Evolutionary conservation across 2,113 vertebrate genomes (phyloP), one percentile per base, ranked within the genome.

Genomic region (Lethenteron camtschaticum): DNA sequence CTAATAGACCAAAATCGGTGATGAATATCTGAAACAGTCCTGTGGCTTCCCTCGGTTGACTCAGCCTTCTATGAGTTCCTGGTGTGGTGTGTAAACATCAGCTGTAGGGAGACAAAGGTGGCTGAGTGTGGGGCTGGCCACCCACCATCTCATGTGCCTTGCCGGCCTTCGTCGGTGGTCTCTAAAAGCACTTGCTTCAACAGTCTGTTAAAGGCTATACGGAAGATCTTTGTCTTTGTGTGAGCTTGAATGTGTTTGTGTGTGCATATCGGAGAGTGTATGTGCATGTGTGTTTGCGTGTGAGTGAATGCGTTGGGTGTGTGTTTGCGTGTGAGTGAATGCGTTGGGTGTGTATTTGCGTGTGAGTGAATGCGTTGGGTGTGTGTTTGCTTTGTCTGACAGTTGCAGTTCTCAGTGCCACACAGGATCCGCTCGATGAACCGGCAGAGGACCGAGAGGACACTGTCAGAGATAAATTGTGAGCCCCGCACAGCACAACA

Each of bases 391-490:
- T n/a, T 66, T 66, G n/a, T n/a, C 63, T 10, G n/a, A 16, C 63
- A 66, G 63, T 16, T 24, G 63, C n/a, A 66, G n/a, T 16, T 66
- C 63, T 11, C 63, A 11, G 63, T 66, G n/a, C 63, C 63, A 66
- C 10, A 66, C n/a, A 66, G 63, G 63, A 66, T 66, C 24, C 63
- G 63, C 63, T 66, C 63, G 24, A 66, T 16, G n/a, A 66, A 66
- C n/a, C n/a, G 63, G 10, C n/a, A n/a, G 24, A n/a, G 63, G 9
- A 24, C 63, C n/a, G 63, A 66, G 24, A n/a, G 63, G 24, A 66
- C 63, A 66, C 63, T 66, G 63, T 66, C 63, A 11, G 63, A 66
- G 10, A n/a, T 66, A n/a, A 66, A 66, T 11, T 66, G 63, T 66
- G 63, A 66, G 63, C 24, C 63, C n/a, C 10, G 24, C 63, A 16